phyloP scores from a whole-genome alignment of 1,140 invertebrate genomes.

The Melanaphis sacchari region DNA sequence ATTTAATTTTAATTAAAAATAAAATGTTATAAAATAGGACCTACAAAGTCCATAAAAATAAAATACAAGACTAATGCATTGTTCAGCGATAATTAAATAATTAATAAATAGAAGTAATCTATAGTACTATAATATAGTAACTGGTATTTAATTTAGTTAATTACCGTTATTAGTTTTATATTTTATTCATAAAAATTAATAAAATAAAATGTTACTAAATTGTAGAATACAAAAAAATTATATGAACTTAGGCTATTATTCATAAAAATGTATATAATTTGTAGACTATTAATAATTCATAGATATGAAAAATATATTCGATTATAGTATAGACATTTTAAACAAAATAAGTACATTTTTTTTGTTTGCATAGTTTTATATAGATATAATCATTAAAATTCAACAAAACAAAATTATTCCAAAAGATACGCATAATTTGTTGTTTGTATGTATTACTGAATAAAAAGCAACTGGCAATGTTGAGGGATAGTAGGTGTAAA shows the following conservation, averaged over 20 bases:
- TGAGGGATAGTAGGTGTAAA: background rate
- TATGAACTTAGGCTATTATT: background rate
- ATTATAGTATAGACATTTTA: background rate
- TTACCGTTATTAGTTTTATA: background rate
- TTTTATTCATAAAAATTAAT: background rate
- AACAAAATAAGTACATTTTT: no score
- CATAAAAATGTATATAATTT: no score
- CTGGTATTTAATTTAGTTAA: background rate
- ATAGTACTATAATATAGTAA: no score
- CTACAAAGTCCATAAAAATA: background rate
- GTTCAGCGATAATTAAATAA: background rate
- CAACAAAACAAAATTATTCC: background rate
- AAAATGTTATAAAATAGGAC: background rate
- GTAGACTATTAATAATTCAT: background rate
- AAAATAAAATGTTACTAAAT: background rate
- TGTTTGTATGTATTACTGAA: background rate
- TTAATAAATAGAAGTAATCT: constrained; percentile 1
- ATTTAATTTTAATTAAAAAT: background rate
- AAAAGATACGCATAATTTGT: background rate
- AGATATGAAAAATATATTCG: background rate
- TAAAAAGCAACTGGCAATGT: background rate
- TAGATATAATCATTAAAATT: background rate
- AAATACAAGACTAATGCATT: background rate
- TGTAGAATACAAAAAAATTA: background rate
- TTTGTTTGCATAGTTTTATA: background rate